These are phyloP conservation scores for Ptilonorhynchus violaceus DNA, from an alignment of 2,113 vertebrate species.

Conservation along the genomic window DNA sequence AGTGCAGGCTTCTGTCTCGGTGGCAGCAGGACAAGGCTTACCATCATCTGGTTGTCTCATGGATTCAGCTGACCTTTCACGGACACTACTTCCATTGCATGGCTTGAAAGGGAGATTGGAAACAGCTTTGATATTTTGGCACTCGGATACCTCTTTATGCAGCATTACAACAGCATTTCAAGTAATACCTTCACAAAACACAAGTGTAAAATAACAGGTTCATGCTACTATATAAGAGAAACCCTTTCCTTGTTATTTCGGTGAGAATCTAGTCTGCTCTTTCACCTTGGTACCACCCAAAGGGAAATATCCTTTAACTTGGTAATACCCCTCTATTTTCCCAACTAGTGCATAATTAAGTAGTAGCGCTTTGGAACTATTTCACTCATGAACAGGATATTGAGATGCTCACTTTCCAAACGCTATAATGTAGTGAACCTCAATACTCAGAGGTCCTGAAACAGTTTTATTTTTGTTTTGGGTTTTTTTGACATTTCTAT, in stretches of 20 bases:
- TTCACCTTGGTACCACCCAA: background rate
- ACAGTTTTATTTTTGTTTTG: background rate
- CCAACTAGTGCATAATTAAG: background rate
- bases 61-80: slow-evolving; percentile 79
- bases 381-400: background rate
- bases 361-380: background rate
- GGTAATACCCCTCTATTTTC: background rate
- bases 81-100: slow-evolving; percentile 80
- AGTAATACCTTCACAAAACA: background rate
- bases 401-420: background rate
- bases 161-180: background rate
- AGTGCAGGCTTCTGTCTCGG: slow-evolving; percentile 82
- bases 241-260: background rate
- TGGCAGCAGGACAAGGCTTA: slow-evolving; percentile 80
- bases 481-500: background rate
- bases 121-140: background rate
- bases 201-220: background rate
- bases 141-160: background rate
- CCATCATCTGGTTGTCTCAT: slow-evolving; percentile 84
- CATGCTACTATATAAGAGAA: background rate
- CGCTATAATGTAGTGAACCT: background rate
- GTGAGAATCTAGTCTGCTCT: background rate
- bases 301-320: background rate
- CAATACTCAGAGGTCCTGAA: background rate
- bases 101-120: slow-evolving; percentile 78